Evolutionary conservation across 2,797 vertebrate genomes (phyloP).

Genomic region (Caiman crocodilus): DNA sequence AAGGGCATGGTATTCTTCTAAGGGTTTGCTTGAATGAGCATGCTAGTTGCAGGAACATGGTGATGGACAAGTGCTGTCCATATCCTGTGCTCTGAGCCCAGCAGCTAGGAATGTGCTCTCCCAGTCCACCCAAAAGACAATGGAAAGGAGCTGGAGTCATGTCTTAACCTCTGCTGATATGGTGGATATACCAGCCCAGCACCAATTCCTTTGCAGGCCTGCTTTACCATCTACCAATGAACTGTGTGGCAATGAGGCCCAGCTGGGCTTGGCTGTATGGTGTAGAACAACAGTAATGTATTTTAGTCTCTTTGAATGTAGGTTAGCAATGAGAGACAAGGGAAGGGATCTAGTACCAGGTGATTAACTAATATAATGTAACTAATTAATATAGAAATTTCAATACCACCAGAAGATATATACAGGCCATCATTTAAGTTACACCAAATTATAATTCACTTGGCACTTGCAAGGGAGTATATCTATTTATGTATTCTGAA

Average conservation of each 20-base stretch:
- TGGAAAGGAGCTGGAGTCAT: too few relatives aligned
- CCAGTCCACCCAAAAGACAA: not conserved
- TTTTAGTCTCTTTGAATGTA: not conserved
- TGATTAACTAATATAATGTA: too few relatives aligned
- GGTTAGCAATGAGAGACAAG: not conserved
- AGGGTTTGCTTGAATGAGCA: not conserved
- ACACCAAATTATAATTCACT: not conserved
- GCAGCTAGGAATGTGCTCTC: not conserved
- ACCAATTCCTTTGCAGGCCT: accelerated
- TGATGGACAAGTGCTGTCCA: not conserved
- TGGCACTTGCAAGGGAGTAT: not conserved
- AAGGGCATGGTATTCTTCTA: not conserved
- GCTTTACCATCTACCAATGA: not conserved
- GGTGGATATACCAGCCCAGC: not conserved
- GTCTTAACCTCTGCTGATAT: not conserved
- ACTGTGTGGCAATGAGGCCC: not conserved
- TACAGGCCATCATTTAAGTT: not conserved
- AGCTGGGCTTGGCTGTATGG: not conserved
- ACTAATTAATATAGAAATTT: too few relatives aligned
- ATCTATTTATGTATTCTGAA: constrained; percentile 9
- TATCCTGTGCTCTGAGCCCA: not conserved
- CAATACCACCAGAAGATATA: not conserved
- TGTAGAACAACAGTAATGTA: not conserved
- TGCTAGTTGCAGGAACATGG: not conserved
- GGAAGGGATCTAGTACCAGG: not conserved